These are phyloP conservation scores for Sinopyrophorus schimmeli DNA, from an alignment of 2,888 invertebrate species.

Conservation along the genomic window DNA sequence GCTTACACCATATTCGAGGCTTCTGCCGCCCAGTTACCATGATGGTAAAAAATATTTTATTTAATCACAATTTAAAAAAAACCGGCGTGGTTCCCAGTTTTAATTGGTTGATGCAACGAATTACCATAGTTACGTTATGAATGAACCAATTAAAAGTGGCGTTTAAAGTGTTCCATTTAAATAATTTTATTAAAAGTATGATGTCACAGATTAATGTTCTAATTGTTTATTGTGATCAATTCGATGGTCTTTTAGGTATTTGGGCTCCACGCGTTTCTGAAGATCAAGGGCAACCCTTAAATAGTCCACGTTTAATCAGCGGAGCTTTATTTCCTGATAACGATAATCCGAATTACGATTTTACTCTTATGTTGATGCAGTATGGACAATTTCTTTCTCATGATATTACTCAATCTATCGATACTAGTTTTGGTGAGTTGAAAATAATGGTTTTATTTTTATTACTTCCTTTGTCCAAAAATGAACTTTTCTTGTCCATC, in stretches of 20 bases:
- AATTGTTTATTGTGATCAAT: not conserved
- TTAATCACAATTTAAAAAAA: not conserved
- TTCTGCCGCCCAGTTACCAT: slow-evolving; percentile 68
- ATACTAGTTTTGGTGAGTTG: slow-evolving; percentile 66
- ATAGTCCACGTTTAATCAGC: slow-evolving; percentile 71
- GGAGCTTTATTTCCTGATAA: slow-evolving; percentile 62
- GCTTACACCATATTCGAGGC: slow-evolving; percentile 65
- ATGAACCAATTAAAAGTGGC: too few relatives aligned
- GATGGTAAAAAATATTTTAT: slow-evolving; percentile 62
- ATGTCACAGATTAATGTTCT: not conserved
- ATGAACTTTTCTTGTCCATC: not conserved
- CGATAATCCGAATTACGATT: slow-evolving; percentile 63
- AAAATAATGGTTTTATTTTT: not conserved
- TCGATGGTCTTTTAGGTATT: slow-evolving; percentile 55
- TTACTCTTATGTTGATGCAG: slow-evolving; percentile 74
- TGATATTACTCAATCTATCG: slow-evolving; percentile 72
- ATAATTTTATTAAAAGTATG: too few relatives aligned
- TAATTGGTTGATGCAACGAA: too few relatives aligned
- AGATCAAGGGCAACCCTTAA: slow-evolving; percentile 60
- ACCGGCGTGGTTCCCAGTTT: not conserved
- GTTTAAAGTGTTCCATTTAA: too few relatives aligned
- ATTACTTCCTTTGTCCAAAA: too few relatives aligned
- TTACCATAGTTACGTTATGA: too few relatives aligned
- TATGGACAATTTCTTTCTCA: slow-evolving; percentile 81
- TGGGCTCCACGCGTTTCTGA: slow-evolving; percentile 62